These are phyloP conservation scores for Eufriesea mexicana DNA, from an alignment of 1,140 invertebrate genomes.

Conservation along the genomic window DNA sequence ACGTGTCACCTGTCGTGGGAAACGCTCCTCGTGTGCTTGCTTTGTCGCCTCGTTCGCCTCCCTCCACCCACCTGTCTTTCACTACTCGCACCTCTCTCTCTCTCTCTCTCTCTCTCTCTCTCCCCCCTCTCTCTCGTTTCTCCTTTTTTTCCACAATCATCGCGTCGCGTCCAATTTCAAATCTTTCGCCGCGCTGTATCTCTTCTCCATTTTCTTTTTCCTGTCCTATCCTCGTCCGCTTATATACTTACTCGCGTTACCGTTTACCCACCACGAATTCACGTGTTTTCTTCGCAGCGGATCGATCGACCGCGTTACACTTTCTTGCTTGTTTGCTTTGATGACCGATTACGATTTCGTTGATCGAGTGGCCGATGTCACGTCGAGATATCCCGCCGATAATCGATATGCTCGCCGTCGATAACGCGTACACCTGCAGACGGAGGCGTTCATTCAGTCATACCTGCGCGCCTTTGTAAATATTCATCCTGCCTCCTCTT, in stretches of 20 bases:
- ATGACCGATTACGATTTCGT: conserved; percentile 24
- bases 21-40: conserved; percentile 69
- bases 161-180: neutral
- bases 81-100: conserved; percentile 1
- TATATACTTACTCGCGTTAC: no score
- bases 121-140: no score
- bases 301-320: conserved; percentile 13
- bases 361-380: conserved; percentile 27
- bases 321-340: neutral
- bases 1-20: conserved; percentile 82
- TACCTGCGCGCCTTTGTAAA: conserved; percentile 3
- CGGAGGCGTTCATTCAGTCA: conserved; percentile 20
- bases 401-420: conserved; percentile 24
- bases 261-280: neutral
- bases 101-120: no score
- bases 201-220: no score
- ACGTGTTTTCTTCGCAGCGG: neutral
- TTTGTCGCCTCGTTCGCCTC: conserved; percentile 64
- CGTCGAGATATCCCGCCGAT: conserved; percentile 33
- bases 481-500: conserved; percentile 16
- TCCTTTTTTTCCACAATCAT: neutral
- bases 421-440: conserved; percentile 11
- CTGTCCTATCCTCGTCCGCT: no score
- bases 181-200: neutral
- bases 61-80: conserved; percentile 35